Evolutionary conservation across 2,888 invertebrate genomes (phyloP).

Genomic region (Gari tellinella): DNA sequence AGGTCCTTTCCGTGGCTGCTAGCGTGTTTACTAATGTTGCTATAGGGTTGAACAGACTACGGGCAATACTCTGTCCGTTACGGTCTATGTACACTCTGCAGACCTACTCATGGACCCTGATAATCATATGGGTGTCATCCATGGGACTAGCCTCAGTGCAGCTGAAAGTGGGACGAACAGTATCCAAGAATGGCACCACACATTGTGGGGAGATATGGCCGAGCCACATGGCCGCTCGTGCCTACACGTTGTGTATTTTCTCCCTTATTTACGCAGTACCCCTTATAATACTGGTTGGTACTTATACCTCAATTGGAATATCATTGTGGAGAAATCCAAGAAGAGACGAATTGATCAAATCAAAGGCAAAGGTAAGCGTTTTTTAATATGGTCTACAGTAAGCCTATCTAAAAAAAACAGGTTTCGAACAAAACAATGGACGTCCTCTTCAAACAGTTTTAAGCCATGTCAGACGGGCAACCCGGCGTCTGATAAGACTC

Average conservation of each 20-base stretch:
- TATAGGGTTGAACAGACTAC: slow-evolving; percentile 85
- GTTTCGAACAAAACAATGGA: too few relatives aligned
- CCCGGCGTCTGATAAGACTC: too few relatives aligned
- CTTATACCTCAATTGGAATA: slow-evolving; percentile 84
- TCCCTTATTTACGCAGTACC: slow-evolving; percentile 83
- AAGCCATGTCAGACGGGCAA: too few relatives aligned
- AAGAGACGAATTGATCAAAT: slow-evolving; percentile 85
- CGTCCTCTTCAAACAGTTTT: too few relatives aligned
- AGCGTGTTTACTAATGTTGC: slow-evolving; percentile 85
- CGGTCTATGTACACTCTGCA: slow-evolving; percentile 83
- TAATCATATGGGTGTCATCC: slow-evolving; percentile 84
- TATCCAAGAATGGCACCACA: slow-evolving; percentile 49
- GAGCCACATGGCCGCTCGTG: slow-evolving; percentile 44
- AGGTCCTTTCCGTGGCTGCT: slow-evolving; percentile 85
- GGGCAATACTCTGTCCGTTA: slow-evolving; percentile 82
- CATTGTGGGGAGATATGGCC: slow-evolving; percentile 74
- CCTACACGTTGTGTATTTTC: slow-evolving; percentile 79
- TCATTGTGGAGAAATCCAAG: slow-evolving; percentile 84
- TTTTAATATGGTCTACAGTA: too few relatives aligned
- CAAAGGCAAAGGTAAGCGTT: slow-evolving; percentile 83
- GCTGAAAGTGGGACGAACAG: slow-evolving; percentile 76
- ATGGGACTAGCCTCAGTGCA: slow-evolving; percentile 83
- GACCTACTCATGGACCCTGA: slow-evolving; percentile 83
- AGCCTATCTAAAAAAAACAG: too few relatives aligned
- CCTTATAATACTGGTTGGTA: slow-evolving; percentile 83